Evolutionary conservation across 2,113 vertebrate genomes (phyloP).

Genomic region (Saccopteryx bilineata): DNA sequence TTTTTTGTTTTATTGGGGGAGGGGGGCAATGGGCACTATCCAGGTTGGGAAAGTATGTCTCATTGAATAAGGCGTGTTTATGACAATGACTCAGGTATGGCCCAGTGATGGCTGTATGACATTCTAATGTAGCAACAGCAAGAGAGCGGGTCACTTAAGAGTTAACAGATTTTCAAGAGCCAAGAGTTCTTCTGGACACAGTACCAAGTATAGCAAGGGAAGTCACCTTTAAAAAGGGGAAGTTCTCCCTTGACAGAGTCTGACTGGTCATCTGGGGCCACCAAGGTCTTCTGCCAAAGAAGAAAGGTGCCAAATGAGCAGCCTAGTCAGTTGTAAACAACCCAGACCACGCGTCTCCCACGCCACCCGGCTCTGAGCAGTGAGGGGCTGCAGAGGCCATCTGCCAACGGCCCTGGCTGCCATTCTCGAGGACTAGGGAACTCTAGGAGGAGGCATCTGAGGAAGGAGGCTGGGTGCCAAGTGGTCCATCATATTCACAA

Average conservation of each 20-base stretch:
- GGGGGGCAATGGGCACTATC: neutral
- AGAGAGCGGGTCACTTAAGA: neutral
- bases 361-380: neutral
- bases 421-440: no score
- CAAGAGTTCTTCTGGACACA: slow-evolving; percentile 30
- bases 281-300: slow-evolving; percentile 52
- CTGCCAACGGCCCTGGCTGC: neutral
- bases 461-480: neutral
- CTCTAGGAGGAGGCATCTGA: neutral
- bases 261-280: neutral
- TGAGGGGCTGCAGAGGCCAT: neutral
- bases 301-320: neutral
- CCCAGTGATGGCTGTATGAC: accelerated
- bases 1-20: no score
- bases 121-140: no score
- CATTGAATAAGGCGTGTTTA: neutral
- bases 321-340: neutral
- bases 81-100: accelerated
- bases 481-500: neutral
- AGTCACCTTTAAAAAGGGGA: slow-evolving; percentile 62
- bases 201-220: slow-evolving; percentile 41
- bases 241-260: slow-evolving; percentile 45
- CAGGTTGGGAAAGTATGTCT: neutral
- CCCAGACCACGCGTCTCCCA: neutral
- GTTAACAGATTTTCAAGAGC: slow-evolving; percentile 21